Evolutionary conservation across 2,797 vertebrate genomes (phyloP).

Genomic region (Meriones psammophilus): DNA sequence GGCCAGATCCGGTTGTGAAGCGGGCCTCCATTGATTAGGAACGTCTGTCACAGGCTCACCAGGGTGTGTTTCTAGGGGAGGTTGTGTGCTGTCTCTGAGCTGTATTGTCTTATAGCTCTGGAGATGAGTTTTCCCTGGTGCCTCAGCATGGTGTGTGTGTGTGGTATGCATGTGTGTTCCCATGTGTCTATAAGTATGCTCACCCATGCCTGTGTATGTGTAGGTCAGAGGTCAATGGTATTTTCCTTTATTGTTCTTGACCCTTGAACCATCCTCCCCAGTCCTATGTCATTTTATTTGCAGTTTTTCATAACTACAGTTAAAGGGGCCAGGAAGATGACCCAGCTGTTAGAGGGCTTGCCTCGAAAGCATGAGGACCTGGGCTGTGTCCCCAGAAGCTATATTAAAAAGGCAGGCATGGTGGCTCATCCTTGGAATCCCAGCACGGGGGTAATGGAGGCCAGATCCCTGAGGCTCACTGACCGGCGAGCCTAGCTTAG

Average conservation of each 20-base stretch:
- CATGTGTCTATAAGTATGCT: background rate
- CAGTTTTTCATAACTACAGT: background rate
- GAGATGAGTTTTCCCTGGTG: background rate
- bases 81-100: fast-evolving
- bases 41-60: background rate
- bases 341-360: background rate
- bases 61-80: no score
- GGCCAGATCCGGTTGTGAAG: background rate
- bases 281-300: background rate
- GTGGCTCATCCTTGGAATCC: background rate
- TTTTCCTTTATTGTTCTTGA: background rate
- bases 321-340: background rate
- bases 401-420: background rate
- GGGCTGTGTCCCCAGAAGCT: background rate
- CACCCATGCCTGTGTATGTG: background rate
- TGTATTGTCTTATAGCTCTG: background rate
- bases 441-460: background rate
- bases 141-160: background rate
- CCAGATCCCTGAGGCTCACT: background rate
- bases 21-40: background rate
- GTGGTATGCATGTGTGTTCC: background rate
- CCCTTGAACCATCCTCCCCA: background rate
- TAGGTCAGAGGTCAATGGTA: background rate
- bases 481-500: background rate
- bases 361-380: background rate